phyloP scores from a whole-genome alignment of 2,888 invertebrate genomes.

The Pherbina coryleti region DNA sequence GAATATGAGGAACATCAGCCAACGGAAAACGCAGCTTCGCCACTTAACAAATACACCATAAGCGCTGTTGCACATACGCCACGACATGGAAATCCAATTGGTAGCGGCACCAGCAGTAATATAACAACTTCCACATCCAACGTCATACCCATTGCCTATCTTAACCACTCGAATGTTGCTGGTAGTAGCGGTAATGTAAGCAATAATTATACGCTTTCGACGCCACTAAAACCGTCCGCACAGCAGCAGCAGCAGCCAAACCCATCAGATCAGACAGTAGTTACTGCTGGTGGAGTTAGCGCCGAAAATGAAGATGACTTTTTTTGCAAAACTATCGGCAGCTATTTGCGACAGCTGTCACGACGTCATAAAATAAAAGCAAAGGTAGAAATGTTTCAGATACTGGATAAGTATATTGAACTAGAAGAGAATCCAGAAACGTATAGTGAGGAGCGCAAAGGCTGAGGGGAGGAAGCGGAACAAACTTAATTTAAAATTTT shows the following conservation, averaged over 20 bases:
- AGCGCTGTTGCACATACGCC: background rate
- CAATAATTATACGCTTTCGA: constrained; percentile 2
- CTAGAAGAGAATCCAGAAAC: constrained; percentile 55
- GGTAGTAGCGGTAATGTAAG: background rate
- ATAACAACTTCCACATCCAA: constrained; percentile 28
- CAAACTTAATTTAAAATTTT: background rate
- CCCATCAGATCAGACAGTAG: background rate
- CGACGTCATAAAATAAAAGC: constrained; percentile 66
- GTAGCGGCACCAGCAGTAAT: constrained; percentile 25
- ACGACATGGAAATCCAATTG: constrained; percentile 34
- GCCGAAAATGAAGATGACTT: constrained; percentile 63
- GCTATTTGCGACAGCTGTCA: constrained; percentile 63
- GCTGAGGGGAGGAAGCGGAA: background rate
- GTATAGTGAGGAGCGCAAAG: constrained; percentile 18
- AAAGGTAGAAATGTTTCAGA: constrained; percentile 67
- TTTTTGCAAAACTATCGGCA: constrained; percentile 65
- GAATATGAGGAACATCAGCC: constrained; percentile 42
- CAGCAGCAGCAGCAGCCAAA: background rate
- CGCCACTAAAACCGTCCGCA: constrained; percentile 6
- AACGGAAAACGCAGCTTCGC: background rate
- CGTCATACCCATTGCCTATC: constrained; percentile 20
- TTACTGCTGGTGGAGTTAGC: constrained; percentile 1
- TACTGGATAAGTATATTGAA: constrained; percentile 65
- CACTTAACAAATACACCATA: constrained; percentile 11
- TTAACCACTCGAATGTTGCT: background rate